A percentile compares a stretch with the other conserved stretches of the same genome.
Evolutionary conservation across 1,140 invertebrate genomes (phyloP).

Genomic region (Aleiodes sp.): DNA sequence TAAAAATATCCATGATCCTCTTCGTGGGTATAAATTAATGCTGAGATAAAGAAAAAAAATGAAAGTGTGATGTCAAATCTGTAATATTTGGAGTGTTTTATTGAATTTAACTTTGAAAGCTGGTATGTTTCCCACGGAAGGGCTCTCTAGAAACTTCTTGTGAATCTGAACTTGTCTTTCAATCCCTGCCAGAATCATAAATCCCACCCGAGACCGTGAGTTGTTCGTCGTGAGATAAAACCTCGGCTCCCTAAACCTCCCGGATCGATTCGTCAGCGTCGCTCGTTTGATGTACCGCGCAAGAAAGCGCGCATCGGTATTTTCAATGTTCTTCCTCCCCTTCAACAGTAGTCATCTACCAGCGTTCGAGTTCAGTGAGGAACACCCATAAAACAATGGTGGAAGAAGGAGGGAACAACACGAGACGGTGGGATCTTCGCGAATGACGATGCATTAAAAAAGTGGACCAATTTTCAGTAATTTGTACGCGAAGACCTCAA

Average conservation of each 20-base stretch:
- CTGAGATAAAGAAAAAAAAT: no score
- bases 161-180: constrained; percentile 23
- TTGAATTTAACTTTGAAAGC: constrained; percentile 9
- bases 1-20: no score
- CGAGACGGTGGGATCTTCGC: background rate
- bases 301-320: constrained; percentile 39
- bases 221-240: constrained; percentile 20
- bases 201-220: constrained; percentile 21
- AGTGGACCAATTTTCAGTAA: constrained; percentile 56
- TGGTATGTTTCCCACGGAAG: constrained; percentile 36
- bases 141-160: constrained; percentile 27
- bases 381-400: constrained; percentile 11
- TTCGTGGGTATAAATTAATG: no score
- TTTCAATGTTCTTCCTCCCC: constrained; percentile 24
- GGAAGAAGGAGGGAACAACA: background rate
- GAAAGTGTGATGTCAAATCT: constrained; percentile 37
- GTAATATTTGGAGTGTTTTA: constrained; percentile 12
- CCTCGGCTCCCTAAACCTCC: constrained; percentile 32
- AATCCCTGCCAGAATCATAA: constrained; percentile 28
- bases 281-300: constrained; percentile 40
- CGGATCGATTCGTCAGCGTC: constrained; percentile 41
- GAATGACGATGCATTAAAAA: constrained; percentile 40
- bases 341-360: background rate
- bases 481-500: constrained; percentile 44
- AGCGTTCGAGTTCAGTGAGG: background rate